phyloP scores from a whole-genome alignment of 2,888 invertebrate genomes.

The Drosophila atripex region DNA sequence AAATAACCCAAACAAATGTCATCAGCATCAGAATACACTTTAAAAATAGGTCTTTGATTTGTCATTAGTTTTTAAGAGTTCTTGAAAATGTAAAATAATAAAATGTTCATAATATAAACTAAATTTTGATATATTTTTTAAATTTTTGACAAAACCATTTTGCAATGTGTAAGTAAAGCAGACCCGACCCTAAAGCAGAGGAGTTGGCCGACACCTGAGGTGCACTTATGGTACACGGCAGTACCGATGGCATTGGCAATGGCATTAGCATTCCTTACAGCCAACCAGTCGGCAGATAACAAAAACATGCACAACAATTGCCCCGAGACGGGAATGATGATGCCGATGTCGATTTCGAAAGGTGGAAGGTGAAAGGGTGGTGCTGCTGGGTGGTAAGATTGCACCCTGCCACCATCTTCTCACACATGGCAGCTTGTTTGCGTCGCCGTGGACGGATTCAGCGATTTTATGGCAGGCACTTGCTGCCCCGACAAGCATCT shows the following conservation, averaged over 20 bases:
- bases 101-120: no score
- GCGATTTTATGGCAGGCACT: constrained; percentile 77
- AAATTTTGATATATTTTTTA: background rate
- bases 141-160: background rate
- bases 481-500: constrained; percentile 49
- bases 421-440: constrained; percentile 62
- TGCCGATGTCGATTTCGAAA: constrained; percentile 30
- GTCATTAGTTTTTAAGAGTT: background rate
- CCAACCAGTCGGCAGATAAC: constrained; percentile 64
- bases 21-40: constrained; percentile 37
- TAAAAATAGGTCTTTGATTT: constrained; percentile 17
- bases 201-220: constrained; percentile 64
- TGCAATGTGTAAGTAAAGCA: constrained; percentile 36
- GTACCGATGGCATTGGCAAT: constrained; percentile 10
- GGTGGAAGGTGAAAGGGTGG: constrained; percentile 1
- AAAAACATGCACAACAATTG: constrained; percentile 75
- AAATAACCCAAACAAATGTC: constrained; percentile 67
- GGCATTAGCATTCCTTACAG: constrained; percentile 77
- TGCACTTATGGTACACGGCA: constrained; percentile 63
- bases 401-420: constrained; percentile 4
- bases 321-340: constrained; percentile 43
- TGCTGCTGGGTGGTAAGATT: constrained; percentile 24
- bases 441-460: constrained; percentile 65
- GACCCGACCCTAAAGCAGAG: constrained; percentile 3
- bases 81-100: background rate